Conservation (phyloP, 1,140 invertebrate genomes). For the Drosophila neocordata region DNA sequence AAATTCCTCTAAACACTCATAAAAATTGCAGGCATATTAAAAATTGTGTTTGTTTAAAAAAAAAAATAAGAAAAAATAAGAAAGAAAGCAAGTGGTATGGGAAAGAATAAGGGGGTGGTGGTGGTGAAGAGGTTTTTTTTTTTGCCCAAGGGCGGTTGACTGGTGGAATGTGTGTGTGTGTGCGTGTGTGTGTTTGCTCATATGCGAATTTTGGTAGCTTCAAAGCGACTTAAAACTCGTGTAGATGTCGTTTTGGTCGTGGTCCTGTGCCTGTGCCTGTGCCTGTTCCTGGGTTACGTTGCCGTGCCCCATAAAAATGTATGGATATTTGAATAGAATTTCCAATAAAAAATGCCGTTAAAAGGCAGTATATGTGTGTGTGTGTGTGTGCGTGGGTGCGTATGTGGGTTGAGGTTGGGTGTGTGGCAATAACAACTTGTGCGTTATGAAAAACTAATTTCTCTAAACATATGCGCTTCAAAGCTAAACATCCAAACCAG, state of each 20-base stretch:
- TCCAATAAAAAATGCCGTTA: slow-evolving; percentile 82
- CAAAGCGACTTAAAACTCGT: slow-evolving; percentile 33
- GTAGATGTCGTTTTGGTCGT: slow-evolving; percentile 38
- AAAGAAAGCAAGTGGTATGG: slow-evolving; percentile 14
- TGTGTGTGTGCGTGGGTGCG: slow-evolving; percentile 28
- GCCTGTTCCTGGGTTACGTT: slow-evolving; percentile 20
- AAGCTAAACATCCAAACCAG: slow-evolving; percentile 51
- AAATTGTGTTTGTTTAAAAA: slow-evolving; percentile 81
- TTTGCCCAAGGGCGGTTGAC: not conserved
- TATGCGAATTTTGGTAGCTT: slow-evolving; percentile 64
- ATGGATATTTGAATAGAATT: slow-evolving; percentile 82
- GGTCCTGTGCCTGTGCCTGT: not conserved
- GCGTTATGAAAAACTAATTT: slow-evolving; percentile 82
- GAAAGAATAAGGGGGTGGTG: not conserved
- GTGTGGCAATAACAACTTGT: slow-evolving; percentile 78
- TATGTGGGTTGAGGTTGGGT: slow-evolving; percentile 22
- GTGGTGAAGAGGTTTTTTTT: not conserved
- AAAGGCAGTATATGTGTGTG: slow-evolving; percentile 49
- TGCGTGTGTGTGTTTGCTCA: slow-evolving; percentile 48
- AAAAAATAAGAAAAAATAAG: slow-evolving; percentile 27
- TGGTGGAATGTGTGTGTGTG: slow-evolving; percentile 30
- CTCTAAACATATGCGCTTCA: slow-evolving; percentile 82
- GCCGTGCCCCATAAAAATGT: slow-evolving; percentile 70
- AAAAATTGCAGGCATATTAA: slow-evolving; percentile 83
- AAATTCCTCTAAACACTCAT: slow-evolving; percentile 83